Conservation (phyloP, 2,797 vertebrate genomes). For the Naso thynnoides region DNA sequence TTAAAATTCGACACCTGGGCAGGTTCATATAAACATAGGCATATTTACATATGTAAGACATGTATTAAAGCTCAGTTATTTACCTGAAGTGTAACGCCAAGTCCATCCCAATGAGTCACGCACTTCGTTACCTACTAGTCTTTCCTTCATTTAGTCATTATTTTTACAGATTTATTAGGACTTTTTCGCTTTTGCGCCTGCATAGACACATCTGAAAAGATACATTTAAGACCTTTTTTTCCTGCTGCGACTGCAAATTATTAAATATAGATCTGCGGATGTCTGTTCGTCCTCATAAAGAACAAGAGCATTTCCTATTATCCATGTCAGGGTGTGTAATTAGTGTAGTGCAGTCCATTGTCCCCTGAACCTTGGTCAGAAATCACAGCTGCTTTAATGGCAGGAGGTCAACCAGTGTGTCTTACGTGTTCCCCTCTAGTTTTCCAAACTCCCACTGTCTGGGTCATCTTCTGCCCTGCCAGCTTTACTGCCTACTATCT, state of each 20-base stretch:
- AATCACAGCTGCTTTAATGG: conserved; percentile 84
- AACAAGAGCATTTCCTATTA: conserved; percentile 59
- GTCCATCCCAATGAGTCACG: conserved; percentile 9
- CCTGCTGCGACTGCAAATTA: conserved; percentile 31
- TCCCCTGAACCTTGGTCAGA: conserved; percentile 80
- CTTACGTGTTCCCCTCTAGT: conserved; percentile 72
- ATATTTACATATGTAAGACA: conserved; percentile 25
- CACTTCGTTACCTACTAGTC: not conserved
- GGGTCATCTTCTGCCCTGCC: conserved; percentile 78
- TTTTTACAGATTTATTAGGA: conserved; percentile 22
- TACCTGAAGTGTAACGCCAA: conserved; percentile 18
- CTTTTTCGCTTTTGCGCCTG: conserved; percentile 29
- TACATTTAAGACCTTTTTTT: conserved; percentile 43
- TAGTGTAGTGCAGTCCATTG: conserved; percentile 84
- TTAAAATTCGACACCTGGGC: conserved; percentile 31
- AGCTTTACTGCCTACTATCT: conserved; percentile 78
- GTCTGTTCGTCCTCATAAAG: conserved; percentile 60
- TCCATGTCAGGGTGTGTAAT: conserved; percentile 78
- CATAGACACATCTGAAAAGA: conserved; percentile 19
- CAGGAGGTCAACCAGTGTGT: conserved; percentile 76
- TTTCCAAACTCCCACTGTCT: conserved; percentile 72
- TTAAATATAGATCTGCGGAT: conserved; percentile 40
- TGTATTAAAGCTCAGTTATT: conserved; percentile 44
- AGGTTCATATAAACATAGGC: conserved; percentile 38
- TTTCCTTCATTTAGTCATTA: conserved; percentile 30